These are phyloP conservation scores for Eucera pruinosa DNA, from an alignment of 2,888 invertebrate species.

Conservation along the genomic window DNA sequence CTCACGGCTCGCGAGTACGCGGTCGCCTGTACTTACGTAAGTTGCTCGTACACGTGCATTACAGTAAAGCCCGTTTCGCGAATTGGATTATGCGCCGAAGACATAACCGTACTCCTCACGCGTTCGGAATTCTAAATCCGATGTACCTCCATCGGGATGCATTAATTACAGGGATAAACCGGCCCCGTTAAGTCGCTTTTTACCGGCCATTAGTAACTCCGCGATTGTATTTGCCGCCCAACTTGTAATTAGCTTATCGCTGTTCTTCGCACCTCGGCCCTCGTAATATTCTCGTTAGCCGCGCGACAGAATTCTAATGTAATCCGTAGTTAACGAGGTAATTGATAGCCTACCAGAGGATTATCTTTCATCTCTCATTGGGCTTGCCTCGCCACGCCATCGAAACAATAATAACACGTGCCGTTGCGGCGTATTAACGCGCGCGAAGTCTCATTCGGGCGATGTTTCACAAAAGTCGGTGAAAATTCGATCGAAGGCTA, in stretches of 20 bases:
- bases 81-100: slow-evolving; percentile 56
- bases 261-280: background rate
- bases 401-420: background rate
- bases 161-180: slow-evolving; percentile 21
- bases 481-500: too few relatives aligned
- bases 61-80: slow-evolving; percentile 40
- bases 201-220: background rate
- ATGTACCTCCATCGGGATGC: slow-evolving; percentile 10
- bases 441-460: too few relatives aligned
- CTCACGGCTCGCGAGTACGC: slow-evolving; percentile 7
- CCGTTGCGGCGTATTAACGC: background rate
- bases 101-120: slow-evolving; percentile 20
- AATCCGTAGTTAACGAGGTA: slow-evolving; percentile 7
- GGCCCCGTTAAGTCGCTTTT: background rate
- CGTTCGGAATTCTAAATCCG: slow-evolving; percentile 24
- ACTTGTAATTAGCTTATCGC: slow-evolving; percentile 8
- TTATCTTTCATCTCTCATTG: background rate
- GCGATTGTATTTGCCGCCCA: background rate
- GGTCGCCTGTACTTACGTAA: slow-evolving; percentile 41
- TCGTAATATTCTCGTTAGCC: background rate
- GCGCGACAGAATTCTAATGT: background rate
- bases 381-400: background rate
- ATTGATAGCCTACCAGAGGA: slow-evolving; percentile 11
- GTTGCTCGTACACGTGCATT: slow-evolving; percentile 32
- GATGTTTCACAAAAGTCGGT: too few relatives aligned